Evolutionary conservation across 2,888 invertebrate species (phyloP).

Genomic region (Notocelia uddmanniana): DNA sequence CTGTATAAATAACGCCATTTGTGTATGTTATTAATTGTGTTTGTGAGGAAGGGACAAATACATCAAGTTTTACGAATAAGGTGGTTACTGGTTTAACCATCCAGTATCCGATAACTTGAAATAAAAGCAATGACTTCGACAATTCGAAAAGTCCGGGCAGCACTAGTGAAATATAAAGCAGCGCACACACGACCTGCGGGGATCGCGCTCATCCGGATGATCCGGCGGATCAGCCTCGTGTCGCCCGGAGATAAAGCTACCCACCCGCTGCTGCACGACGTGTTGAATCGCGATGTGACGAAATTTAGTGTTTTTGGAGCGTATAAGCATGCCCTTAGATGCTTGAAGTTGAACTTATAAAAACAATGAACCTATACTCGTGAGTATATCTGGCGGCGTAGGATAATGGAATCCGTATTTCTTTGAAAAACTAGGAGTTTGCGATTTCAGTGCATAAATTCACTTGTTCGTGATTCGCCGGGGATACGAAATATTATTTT

Average conservation of each 20-base stretch:
- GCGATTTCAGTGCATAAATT: too few relatives aligned
- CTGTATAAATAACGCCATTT: too few relatives aligned
- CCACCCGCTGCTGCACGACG: constrained; percentile 24
- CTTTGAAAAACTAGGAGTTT: too few relatives aligned
- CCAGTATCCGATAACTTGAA: neutral
- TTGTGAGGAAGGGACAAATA: too few relatives aligned
- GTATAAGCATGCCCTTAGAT: neutral
- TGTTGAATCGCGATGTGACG: constrained; percentile 37
- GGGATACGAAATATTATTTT: too few relatives aligned
- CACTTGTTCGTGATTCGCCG: too few relatives aligned
- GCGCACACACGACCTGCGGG: constrained; percentile 62
- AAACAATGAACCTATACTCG: neutral
- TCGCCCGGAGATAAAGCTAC: constrained; percentile 79
- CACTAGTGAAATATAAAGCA: constrained; percentile 44
- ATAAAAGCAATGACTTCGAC: neutral
- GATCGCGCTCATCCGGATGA: constrained; percentile 81
- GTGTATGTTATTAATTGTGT: too few relatives aligned
- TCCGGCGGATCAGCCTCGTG: constrained; percentile 81
- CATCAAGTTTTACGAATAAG: too few relatives aligned
- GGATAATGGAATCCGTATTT: too few relatives aligned
- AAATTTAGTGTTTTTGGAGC: constrained; percentile 33
- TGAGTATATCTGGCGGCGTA: too few relatives aligned
- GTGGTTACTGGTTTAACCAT: too few relatives aligned
- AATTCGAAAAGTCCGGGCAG: constrained; percentile 35
- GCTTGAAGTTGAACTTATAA: neutral